Base-by-base conservation (phyloP, 2,888 invertebrate genomes). In the Schizaphis graminum region DNA sequence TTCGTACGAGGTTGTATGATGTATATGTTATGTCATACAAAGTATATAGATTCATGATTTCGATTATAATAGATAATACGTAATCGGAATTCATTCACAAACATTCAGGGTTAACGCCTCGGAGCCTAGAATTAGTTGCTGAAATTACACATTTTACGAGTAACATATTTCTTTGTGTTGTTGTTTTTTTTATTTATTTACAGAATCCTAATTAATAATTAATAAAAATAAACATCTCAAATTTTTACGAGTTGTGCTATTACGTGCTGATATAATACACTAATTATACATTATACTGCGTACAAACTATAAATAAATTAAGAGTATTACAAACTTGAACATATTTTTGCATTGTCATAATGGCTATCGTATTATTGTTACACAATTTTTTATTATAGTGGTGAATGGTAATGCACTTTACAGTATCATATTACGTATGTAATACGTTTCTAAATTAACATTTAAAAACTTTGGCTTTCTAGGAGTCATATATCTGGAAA, bases 361-460 rank as follows among this genome's bases (percentile, higher is more conserved):
- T 57, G 28, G 85, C 85, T 28, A 85, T 53, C 8, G 8, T 56
- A 56, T 91, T 56, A 85, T 56, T 56, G 56, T 91, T 67, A 26
- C 90, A 61, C 24, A 85, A 85, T 61, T 21, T 57, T 57, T 41
- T 44, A 89, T 16, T 21, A 24, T 56, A 56, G 11, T 53, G 56
- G 53, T 26, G n/a, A 67, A 57, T 4, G 47, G 67, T 67, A 67
- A 67, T 49, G 47, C 49, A 67, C n/a, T 90, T 44, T 61, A n/a
- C n/a, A 67, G n/a, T 67, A 53, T 53, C 88, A 11, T 28, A 47
- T 86, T 49, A n/a, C 61, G n/a, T 61, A 56, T 85, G 91, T 91
- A 91, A 90, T 53, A 41, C 91, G 56, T 91, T 91, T 91, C 91
- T 91, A 91, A 91, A 91, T 91, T 56, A 85, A 91, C 91, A 85